Percentiles rank a stretch among this genome's conserved stretches.
Conservation (phyloP, 2,113 vertebrate species). For the Cynopterus brachyotis region DNA sequence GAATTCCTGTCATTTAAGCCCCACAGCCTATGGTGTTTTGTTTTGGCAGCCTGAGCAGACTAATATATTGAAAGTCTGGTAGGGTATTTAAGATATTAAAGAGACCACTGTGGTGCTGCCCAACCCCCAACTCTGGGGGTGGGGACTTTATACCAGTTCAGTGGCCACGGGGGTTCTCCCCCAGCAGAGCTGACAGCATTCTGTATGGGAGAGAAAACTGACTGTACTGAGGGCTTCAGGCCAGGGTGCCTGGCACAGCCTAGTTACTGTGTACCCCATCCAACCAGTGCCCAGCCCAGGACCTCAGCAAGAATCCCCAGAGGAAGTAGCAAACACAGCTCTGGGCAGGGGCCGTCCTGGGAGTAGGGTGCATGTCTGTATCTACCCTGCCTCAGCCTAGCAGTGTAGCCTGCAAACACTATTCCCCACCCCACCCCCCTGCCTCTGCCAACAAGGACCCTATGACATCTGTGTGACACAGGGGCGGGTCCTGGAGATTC, state of each 20-base stretch:
- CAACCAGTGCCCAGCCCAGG: neutral
- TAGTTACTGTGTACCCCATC: accelerated
- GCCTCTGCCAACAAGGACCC: neutral
- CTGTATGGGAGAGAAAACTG: neutral
- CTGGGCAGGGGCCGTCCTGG: neutral
- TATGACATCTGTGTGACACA: neutral
- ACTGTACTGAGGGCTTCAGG: neutral
- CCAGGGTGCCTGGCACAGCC: neutral
- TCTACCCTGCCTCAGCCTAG: neutral
- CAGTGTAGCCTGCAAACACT: neutral
- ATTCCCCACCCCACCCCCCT: neutral
- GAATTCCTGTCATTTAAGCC: neutral
- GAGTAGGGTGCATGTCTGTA: too few relatives aligned
- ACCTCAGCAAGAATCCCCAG: neutral
- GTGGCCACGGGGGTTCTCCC: neutral
- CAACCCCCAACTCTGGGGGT: neutral
- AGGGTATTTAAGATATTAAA: neutral
- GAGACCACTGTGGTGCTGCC: neutral
- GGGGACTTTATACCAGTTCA: too few relatives aligned
- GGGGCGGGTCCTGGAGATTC: neutral
- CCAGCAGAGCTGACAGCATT: neutral
- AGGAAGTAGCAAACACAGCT: neutral
- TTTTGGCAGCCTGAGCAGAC: neutral
- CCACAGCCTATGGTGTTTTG: neutral
- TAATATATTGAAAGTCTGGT: neutral